Evolutionary conservation across 2,888 invertebrate species (phyloP), one percentile per base, ranked within the genome.

Genomic region (Cerastis leucographa): DNA sequence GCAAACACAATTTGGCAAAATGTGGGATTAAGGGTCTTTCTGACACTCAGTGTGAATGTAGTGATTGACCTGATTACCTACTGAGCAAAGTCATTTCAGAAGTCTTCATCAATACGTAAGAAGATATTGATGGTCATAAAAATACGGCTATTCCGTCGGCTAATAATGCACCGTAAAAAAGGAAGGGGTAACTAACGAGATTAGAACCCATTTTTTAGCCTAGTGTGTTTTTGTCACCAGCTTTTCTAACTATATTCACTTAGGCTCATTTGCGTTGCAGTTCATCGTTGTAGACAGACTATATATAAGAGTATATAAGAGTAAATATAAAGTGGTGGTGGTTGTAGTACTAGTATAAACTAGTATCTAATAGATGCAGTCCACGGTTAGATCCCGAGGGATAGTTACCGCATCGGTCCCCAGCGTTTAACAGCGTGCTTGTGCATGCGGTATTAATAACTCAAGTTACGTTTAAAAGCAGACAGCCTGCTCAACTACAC

Each of bases 391-490:
- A 29, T n/a, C 54, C 54, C 46, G 4, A 78, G 54, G 40, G 19
- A 54, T 29, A 29, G 25, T 80, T 71, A 80, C 6, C 46, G 19
- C 54, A 78, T 64, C 29, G 54, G 46, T 64, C 71, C 62, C 54
- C 56, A 46, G 46, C 11, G 79, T 40, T 40, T 71, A 62, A 40
- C 19, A 70, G 40, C 40, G 40, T 54, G 17, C 40, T 29, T 70
- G 17, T 25, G 71, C n/a, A 46, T 42, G 40, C 62, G 14, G 46
- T 56, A 62, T 62, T 78, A 29, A 62, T 77, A 54, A 74, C 17
- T 49, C 25, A 44, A 35, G 44, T 61, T 61, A 61, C 35, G 61
- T 68, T 51, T 59, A 35, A 59, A 46, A 67, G 8, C 22, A 25
- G 35, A 42, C 29, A 71, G 40, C 46, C 40, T 46, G 51, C 35